Base-by-base conservation (phyloP, 1,140 invertebrate species). In the Hestina assimilis region DNA sequence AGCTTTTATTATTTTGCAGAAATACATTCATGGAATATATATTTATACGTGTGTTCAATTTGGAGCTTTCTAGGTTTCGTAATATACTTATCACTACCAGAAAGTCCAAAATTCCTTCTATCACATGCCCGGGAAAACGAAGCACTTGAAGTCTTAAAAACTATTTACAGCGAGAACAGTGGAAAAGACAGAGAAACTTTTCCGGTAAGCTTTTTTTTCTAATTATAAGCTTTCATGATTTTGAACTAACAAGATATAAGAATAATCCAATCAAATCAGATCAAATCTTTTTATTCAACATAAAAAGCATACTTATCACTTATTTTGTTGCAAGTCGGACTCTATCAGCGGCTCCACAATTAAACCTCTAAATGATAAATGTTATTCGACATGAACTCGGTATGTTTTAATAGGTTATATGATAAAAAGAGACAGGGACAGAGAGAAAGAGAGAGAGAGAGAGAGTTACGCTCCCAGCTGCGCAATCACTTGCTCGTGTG, bases 21-120 rank as follows among this genome's bases (percentile, higher is more conserved):
- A 54, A 23, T 79, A 28, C 75, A 71, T 26, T 50, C 72, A n/a
- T 83, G 75, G 79, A 83, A 80, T 43, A 51, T 83, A 29, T 83
- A 75, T 47, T 53, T 83, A 8, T 83, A 78, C 17, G 61, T 72
- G 14, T 72, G 70, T 58, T 77, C 70, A 1, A 42, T 72, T 19
- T 79, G 71, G 60, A 77, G 79, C 67, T 67, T 83, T 3, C 28
- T 75, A 24, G 75, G 69, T 4, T 56, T 63, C 0, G 21, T 75
- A 15, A 42, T 75, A 17, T 80, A 75, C 33, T 72, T 67, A 17
- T 63, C 50, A 9, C 61, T 80, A 59, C 79, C 79, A 9, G 93
- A 94, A 66, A 94, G 92, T 77, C 93, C 93, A 0, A 93, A 93
- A 66, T 94, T 90, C 69, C 79, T 93, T 0, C 78, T 94, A 1